Base-by-base conservation (phyloP, 2,797 vertebrate genomes). In the Lophotriccus pileatus region DNA sequence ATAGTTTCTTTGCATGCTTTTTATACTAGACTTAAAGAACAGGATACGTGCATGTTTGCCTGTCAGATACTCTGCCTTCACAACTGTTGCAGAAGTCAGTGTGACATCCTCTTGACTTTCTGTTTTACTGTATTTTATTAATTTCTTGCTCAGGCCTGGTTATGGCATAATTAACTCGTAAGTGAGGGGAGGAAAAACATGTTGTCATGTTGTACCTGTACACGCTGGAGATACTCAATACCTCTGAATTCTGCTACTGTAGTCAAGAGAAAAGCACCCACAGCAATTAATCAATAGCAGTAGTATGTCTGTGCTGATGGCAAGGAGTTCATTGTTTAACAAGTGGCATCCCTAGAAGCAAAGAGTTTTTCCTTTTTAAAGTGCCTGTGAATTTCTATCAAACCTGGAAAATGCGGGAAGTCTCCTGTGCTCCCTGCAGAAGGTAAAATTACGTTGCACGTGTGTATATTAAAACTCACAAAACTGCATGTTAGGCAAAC, bases 1-100 rank as follows among this genome's bases (percentile, higher is more conserved):
- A 94, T 66, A 82, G 66, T 93, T 95, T 93, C 52, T 92, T 94
- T 2, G 12, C 62, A 32, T 83, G 69, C 55, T 94, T 89, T 95
- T 94, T 46, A 25, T 69, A 47, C 60, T 67, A 6, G 53, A 46
- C 77, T 56, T 86, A 39, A 50, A 56, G 59, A 74, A 19, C 30
- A 60, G 60, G 25, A 24, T 87, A 94, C 68, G 70, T 87, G 63
- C 47, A 37, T 68, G 39, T 82, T 68, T 87, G 24, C 14, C 3
- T 59, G 58, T 88, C 78, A 52, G 68, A 78, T 77, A 64, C 41
- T 83, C 43, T 75, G 55, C 72, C 76, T 95, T 87, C 25, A 28
- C 46, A 89, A 62, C 88, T 85, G 58, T 83, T 87, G 56, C 59
- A 81, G 58, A 89, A 94, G 49, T 89, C 25, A 80, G 46, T 85